Evolutionary conservation across 2,113 vertebrate species (phyloP), one percentile per base, ranked within the genome.

Genomic region (Clupea harengus): DNA sequence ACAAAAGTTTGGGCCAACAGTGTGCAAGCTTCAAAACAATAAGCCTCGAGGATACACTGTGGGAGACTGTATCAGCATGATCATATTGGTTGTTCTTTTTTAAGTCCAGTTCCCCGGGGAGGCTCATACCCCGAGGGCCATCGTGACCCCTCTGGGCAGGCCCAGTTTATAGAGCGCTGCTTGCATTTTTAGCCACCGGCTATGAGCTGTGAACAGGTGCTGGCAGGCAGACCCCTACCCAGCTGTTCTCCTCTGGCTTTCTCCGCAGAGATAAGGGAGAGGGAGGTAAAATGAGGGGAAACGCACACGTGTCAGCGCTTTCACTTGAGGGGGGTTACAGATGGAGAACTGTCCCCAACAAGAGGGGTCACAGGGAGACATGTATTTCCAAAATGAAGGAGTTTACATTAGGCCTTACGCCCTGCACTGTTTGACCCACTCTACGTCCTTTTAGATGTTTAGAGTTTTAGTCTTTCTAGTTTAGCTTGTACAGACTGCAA

Each of bases 321-420:
- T 91, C 78, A 82, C 81, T 72, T 84, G 83, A 86, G 88, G 80
- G 1, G 57, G 2, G 39, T 39, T 39, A 86, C 92, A 93, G 91
- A 92, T 93, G 84, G 54, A 82, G 20, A 45, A n/a, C 28, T 47
- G 91, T 92, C 84, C 84, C 81, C 0, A 25, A n/a, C 9, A 49
- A 25, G 28, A 75, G 22, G 82, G 84, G 86, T 88, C 86, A 84
- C 52, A 32, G 64, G 64, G 44, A 84, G n/a, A 49, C 83, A 85
- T 80, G 22, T 2, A 25, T 5, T 18, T 49, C n/a, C 1, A 44
- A 86, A 44, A 39, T 17, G 3, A 25, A 64, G 3, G n/a, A 11
- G 60, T 11, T 67, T 25, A 25, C 6, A 25, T 28, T 67, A 64
- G 60, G 8, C 22, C 60, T 67, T n/a, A 25, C 1, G 7, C 22